phyloP scores from a whole-genome alignment of 2,797 vertebrate species.

The Chaetodon trifasciatus region DNA sequence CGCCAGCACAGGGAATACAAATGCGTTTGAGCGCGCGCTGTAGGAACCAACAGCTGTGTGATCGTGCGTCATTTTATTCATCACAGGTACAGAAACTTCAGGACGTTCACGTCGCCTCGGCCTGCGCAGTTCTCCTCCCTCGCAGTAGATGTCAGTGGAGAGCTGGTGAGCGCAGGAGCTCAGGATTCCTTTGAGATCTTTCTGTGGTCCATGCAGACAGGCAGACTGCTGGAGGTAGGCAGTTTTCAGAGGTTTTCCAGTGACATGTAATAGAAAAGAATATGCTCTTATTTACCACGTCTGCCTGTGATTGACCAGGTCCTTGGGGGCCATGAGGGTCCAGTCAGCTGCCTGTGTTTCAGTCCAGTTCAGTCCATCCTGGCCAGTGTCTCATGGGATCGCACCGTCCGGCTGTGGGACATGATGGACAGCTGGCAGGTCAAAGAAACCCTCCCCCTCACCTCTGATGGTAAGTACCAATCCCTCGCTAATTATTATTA shows the following conservation, averaged over 20 bases:
- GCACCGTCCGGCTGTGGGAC: conserved; percentile 94
- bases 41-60: neutral
- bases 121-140: conserved; percentile 95
- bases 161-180: conserved; percentile 94
- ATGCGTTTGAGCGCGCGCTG: neutral
- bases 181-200: conserved; percentile 97
- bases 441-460: conserved; percentile 90
- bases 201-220: conserved; percentile 98
- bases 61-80: neutral
- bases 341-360: conserved; percentile 92
- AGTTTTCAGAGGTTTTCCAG: too few species aligned
- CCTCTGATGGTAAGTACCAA: conserved; percentile 88
- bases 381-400: conserved; percentile 96
- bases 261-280: neutral
- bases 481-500: too few species aligned
- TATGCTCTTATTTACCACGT: neutral
- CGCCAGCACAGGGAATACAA: neutral
- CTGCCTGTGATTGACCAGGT: conserved; percentile 81
- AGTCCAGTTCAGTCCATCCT: conserved; percentile 92
- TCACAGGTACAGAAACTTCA: conserved; percentile 97
- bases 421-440: conserved; percentile 97
- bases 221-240: conserved; percentile 92
- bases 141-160: conserved; percentile 92
- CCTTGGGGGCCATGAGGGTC: conserved; percentile 94
- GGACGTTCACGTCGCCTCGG: conserved; percentile 94